Evolutionary conservation across 2,113 vertebrate species (phyloP), one percentile per base, ranked within the genome.

Genomic region (Cochlearius cochlearius): DNA sequence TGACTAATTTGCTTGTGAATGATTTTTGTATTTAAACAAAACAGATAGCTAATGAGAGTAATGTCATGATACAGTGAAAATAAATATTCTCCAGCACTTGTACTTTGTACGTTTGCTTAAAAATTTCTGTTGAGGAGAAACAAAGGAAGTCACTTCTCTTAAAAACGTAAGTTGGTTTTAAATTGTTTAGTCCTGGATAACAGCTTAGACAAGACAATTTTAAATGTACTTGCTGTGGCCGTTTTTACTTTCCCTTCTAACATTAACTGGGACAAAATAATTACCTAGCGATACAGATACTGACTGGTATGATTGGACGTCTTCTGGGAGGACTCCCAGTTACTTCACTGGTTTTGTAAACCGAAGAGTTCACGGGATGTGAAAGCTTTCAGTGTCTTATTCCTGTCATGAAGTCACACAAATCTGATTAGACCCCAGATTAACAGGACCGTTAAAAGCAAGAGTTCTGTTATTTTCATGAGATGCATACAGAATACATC

Each of bases 51-150:
- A 76, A 69, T 49, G 21, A 86, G 56, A 71, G 81, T 49, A 38
- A n/a, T 91, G 39, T 39, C 67, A 52, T 34, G 58, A 52, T 62
- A 49, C 36, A 34, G 38, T 72, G 66, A 95, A 95, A 96, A 90
- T 95, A 94, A 96, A 97, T 91, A 53, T 93, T 86, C 49, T 82
- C 53, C 66, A 75, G 80, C 66, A n/a, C 80, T 96, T 91, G 88
- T 88, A 90, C 63, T 77, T 58, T 75, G 12, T 90, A 25, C 91
- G 20, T 58, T 88, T 86, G 50, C 82, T 89, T 95, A 38, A 87
- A 94, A 55, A 22, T 20, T 39, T 71, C 12, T 82, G 13, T 39
- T 39, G 15, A 58, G 55, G 71, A 38, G 67, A 67, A 95, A 38
- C 8, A 47, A 38, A 78, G 69, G 53, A 63, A 79, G 18, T 92